Percentiles rank a stretch among this genome's conserved stretches.
Evolutionary conservation across 2,888 invertebrate genomes (phyloP).

Genomic region (Thumatha senex): DNA sequence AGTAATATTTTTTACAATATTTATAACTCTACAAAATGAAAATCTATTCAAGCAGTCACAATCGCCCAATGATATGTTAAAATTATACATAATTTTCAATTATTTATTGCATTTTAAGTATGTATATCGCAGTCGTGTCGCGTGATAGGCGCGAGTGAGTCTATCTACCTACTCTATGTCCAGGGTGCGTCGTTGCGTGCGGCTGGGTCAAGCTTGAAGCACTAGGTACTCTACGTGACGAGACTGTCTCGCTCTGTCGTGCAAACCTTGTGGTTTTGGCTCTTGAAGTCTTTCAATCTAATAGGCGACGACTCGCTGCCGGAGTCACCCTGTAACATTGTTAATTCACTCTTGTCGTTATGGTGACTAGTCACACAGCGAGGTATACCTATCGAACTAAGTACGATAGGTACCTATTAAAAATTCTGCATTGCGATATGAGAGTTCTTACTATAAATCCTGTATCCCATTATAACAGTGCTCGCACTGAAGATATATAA

Average conservation of each 20-base stretch:
- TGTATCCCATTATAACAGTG: too few species aligned
- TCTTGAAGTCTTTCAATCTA: constrained; percentile 77
- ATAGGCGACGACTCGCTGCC: constrained; percentile 87
- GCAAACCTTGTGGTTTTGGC: constrained; percentile 71
- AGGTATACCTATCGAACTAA: too few species aligned
- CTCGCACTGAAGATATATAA: too few species aligned
- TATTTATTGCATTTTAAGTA: constrained; percentile 75
- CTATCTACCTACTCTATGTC: constrained; percentile 22
- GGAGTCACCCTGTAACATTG: constrained; percentile 83
- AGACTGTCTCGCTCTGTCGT: constrained; percentile 66
- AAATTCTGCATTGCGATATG: too few species aligned
- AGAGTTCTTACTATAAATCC: too few species aligned
- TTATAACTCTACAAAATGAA: constrained; percentile 78
- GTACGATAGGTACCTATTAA: too few species aligned
- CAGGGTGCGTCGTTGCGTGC: constrained; percentile 21
- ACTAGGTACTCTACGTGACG: constrained; percentile 63
- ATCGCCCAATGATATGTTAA: constrained; percentile 84
- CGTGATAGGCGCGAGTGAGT: constrained; percentile 31
- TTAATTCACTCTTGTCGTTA: neutral
- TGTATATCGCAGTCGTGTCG: constrained; percentile 33
- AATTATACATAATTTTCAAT: constrained; percentile 50
- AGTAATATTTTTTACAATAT: constrained; percentile 77
- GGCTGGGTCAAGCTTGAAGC: constrained; percentile 21
- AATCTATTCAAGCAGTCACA: constrained; percentile 82
- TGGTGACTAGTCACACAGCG: too few species aligned